These are phyloP conservation scores for Oryctes rhinoceros DNA, from an alignment of 1,140 invertebrate genomes.

Conservation along the genomic window DNA sequence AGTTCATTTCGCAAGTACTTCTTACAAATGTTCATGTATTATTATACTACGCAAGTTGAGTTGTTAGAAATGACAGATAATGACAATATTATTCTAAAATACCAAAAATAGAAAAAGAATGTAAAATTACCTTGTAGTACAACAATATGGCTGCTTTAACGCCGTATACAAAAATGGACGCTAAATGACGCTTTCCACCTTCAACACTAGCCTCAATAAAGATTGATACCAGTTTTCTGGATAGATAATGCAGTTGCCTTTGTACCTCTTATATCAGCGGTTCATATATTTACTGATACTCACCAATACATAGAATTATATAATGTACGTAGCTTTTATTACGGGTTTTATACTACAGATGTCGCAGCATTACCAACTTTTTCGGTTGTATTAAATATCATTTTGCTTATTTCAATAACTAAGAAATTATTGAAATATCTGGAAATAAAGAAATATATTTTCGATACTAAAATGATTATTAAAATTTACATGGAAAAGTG, in stretches of 20 bases:
- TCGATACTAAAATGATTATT: too few relatives aligned
- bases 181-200: background rate
- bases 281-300: too few relatives aligned
- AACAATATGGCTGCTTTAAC: constrained; percentile 9
- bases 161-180: constrained; percentile 12
- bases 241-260: background rate
- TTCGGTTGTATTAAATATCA: too few relatives aligned
- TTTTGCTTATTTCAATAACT: too few relatives aligned
- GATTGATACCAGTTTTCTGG: background rate
- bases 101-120: background rate
- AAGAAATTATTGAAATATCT: too few relatives aligned
- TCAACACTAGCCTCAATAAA: background rate
- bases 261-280: too few relatives aligned
- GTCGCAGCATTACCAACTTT: background rate
- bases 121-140: background rate
- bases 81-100: background rate
- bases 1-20: background rate
- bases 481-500: too few relatives aligned
- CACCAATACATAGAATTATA: too few relatives aligned
- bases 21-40: background rate
- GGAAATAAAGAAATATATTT: too few relatives aligned
- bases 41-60: background rate
- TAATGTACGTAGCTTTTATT: too few relatives aligned
- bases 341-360: background rate
- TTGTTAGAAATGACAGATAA: background rate